Evolutionary conservation across 2,113 vertebrate species (phyloP), one percentile per base, ranked within the genome.

Genomic region (Aegotheles bennettii): DNA sequence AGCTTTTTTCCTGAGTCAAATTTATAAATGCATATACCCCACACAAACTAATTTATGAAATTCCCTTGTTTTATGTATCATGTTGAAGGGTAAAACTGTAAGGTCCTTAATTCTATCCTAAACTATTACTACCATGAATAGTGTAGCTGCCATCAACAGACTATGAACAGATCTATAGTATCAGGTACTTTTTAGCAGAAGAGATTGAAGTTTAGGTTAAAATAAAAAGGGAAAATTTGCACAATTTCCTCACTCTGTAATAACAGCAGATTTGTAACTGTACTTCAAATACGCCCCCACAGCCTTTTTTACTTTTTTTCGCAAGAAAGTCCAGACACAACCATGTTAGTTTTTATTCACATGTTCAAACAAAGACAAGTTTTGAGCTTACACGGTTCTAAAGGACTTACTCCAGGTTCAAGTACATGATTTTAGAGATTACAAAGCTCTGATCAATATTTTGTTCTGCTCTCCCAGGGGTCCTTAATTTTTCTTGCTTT

Each of bases 361-460:
- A 0, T 75, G 40, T 69, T 93, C 50, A 64, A 85, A 6, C 1
- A 73, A 54, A 90, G 35, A 5, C 47, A 77, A 89, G 21, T 48
- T 95, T 92, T 90, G 36, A 93, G 64, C 73, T 94, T 84, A 91
- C 59, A 54, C 31, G 74, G 51, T 50, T 89, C 36, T 54, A 88
- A 90, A 94, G 31, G 21, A 88, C 61, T 86, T 90, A 43, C 6
- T 83, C 21, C 40, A 69, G 45, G 64, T 65, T 76, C 51, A 43
- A 54, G 61, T 53, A 56, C 7, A 69, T 59, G 50, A 91, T 59
- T 93, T 88, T 59, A 76, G 53, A 87, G 48, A 35, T 90, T 64
- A 59, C 38, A 56, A 43, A 85, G 18, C 25, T 78, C 79, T 79
- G 84, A 95, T 96, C 91, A 65, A 96, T 97, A 93, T 48, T 79